Percentiles rank a stretch among this genome's conserved stretches.
phyloP scores from a whole-genome alignment of 2,113 vertebrate genomes.

The Lutjanus erythropterus region DNA sequence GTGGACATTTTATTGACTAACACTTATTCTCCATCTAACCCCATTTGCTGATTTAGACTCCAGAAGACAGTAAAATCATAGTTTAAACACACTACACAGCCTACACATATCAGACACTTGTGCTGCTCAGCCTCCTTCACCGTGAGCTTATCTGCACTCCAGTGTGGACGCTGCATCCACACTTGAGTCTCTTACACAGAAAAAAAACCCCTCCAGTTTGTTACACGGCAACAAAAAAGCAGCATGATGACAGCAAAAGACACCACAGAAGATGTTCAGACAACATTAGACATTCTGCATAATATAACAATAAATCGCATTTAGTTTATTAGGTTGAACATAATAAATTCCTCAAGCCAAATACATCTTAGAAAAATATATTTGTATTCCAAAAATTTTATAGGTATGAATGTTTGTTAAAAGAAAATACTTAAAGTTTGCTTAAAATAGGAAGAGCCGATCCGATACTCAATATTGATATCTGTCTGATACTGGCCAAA shows the following conservation, averaged over 20 bases:
- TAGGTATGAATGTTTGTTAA: no score
- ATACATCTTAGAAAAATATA: no score
- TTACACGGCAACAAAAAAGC: background rate
- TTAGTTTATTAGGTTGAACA: background rate
- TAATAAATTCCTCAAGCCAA: no score
- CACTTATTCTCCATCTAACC: conserved; percentile 64
- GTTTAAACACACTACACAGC: conserved; percentile 52
- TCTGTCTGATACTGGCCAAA: no score
- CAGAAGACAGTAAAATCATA: conserved; percentile 61
- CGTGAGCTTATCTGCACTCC: conserved; percentile 31
- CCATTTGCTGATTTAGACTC: conserved; percentile 67
- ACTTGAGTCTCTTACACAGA: no score
- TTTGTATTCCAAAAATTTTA: no score
- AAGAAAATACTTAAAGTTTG: no score
- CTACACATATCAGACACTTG: conserved; percentile 12
- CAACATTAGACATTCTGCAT: background rate
- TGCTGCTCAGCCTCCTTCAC: conserved; percentile 21
- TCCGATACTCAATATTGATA: no score
- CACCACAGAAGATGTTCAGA: background rate
- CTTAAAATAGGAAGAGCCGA: no score
- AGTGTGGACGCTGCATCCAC: background rate
- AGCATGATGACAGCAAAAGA: background rate
- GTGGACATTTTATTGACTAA: conserved; percentile 73
- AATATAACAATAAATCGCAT: no score
- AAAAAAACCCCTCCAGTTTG: background rate